These are phyloP conservation scores for Zaprionus nigranus DNA, from an alignment of 1,140 invertebrate species.

Conservation along the genomic window DNA sequence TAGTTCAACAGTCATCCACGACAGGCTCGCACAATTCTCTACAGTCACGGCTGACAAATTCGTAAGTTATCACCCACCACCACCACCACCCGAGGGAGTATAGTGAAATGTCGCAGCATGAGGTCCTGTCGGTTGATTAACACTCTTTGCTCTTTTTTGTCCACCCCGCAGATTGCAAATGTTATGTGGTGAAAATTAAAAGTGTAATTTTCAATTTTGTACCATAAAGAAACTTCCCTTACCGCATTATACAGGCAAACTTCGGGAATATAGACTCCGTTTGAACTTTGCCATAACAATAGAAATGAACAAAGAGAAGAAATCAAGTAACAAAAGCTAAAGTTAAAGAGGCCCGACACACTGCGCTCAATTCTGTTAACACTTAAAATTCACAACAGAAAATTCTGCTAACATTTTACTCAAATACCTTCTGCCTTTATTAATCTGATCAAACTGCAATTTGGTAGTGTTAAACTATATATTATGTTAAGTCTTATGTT, in stretches of 20 bases:
- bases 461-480: too few species aligned
- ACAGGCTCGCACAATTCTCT: constrained; percentile 50
- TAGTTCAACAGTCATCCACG: constrained; percentile 26
- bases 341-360: too few species aligned
- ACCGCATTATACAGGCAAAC: not conserved
- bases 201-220: constrained; percentile 31
- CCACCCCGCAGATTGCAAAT: constrained; percentile 5
- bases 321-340: not conserved
- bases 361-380: too few species aligned
- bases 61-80: constrained; percentile 51
- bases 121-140: constrained; percentile 35
- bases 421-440: too few species aligned
- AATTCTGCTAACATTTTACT: too few species aligned
- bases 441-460: too few species aligned
- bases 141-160: constrained; percentile 8
- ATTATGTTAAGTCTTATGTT: too few species aligned
- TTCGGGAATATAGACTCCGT: constrained; percentile 4
- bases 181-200: constrained; percentile 9
- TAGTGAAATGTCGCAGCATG: constrained; percentile 27
- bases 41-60: constrained; percentile 53
- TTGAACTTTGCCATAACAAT: too few species aligned
- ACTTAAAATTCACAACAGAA: too few species aligned
- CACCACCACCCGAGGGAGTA: constrained; percentile 9
- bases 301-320: too few species aligned
- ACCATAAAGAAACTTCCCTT: not conserved